A percentile compares a stretch with the other conserved stretches of the same genome.
phyloP scores from a whole-genome alignment of 2,888 invertebrate genomes.

The Eupithecia abbreviata region DNA sequence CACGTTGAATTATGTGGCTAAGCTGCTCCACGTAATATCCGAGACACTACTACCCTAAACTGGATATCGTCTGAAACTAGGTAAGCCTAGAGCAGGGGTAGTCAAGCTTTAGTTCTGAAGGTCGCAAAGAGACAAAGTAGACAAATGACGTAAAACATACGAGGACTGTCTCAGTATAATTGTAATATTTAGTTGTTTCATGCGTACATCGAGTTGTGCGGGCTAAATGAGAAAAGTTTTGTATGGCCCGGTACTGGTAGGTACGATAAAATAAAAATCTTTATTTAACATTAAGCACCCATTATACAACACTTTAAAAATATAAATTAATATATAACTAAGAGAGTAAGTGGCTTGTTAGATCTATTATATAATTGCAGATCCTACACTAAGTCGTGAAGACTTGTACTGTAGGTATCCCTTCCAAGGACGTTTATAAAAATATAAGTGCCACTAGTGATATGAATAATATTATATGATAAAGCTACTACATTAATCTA shows the following conservation, averaged over 20 bases:
- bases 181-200: not conserved
- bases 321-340: too few relatives aligned
- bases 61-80: slow-evolving; percentile 28
- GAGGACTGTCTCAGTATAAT: not conserved
- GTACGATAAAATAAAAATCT: too few relatives aligned
- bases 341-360: too few relatives aligned
- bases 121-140: not conserved
- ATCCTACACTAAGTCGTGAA: too few relatives aligned
- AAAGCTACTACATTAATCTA: too few relatives aligned
- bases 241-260: not conserved
- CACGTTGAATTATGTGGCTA: slow-evolving; percentile 29
- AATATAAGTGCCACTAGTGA: too few relatives aligned
- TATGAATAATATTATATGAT: too few relatives aligned
- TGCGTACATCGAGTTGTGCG: not conserved
- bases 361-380: too few relatives aligned
- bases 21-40: slow-evolving; percentile 25
- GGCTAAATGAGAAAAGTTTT: not conserved
- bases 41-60: slow-evolving; percentile 26
- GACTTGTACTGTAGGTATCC: too few relatives aligned
- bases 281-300: too few relatives aligned
- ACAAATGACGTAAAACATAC: not conserved
- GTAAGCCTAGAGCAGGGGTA: slow-evolving; percentile 26
- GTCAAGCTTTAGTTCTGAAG: not conserved
- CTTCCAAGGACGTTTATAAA: too few relatives aligned
- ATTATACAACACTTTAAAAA: too few relatives aligned